phyloP scores from a whole-genome alignment of 2,113 vertebrate species.

The Amblyopsis rosae region DNA sequence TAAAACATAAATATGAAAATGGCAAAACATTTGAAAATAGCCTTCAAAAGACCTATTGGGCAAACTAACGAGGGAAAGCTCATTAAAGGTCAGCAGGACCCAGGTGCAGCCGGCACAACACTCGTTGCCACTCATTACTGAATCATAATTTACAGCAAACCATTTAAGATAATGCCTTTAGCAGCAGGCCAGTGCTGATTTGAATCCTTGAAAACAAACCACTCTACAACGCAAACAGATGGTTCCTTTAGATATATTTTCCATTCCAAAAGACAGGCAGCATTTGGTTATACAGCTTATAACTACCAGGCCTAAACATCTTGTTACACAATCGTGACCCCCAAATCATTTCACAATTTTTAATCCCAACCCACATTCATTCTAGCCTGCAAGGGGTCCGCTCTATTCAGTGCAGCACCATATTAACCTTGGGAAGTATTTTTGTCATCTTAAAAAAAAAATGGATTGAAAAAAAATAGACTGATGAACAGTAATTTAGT shows the following conservation, averaged over 20 bases:
- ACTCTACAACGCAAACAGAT: slow-evolving; percentile 24
- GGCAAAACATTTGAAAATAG: slow-evolving; percentile 37
- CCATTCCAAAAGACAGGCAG: not conserved
- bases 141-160: slow-evolving; percentile 44
- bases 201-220: slow-evolving; percentile 34
- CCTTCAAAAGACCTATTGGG: slow-evolving; percentile 44
- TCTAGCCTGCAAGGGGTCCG: slow-evolving; percentile 32
- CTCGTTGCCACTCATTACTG: slow-evolving; percentile 47
- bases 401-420: slow-evolving; percentile 30
- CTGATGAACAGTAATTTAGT: not conserved
- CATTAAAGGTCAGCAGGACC: slow-evolving; percentile 43
- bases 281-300: not conserved
- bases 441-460: not conserved
- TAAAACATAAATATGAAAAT: slow-evolving; percentile 54
- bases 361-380: slow-evolving; percentile 48
- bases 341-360: slow-evolving; percentile 38
- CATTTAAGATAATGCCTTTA: slow-evolving; percentile 26
- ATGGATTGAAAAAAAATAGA: not conserved
- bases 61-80: slow-evolving; percentile 34
- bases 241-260: not conserved
- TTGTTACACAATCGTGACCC: slow-evolving; percentile 13
- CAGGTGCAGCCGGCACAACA: slow-evolving; percentile 50
- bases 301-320: not conserved
- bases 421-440: slow-evolving; percentile 26
- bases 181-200: slow-evolving; percentile 30